phyloP scores from a whole-genome alignment of 2,888 invertebrate genomes.

The Epiblema foenella region DNA sequence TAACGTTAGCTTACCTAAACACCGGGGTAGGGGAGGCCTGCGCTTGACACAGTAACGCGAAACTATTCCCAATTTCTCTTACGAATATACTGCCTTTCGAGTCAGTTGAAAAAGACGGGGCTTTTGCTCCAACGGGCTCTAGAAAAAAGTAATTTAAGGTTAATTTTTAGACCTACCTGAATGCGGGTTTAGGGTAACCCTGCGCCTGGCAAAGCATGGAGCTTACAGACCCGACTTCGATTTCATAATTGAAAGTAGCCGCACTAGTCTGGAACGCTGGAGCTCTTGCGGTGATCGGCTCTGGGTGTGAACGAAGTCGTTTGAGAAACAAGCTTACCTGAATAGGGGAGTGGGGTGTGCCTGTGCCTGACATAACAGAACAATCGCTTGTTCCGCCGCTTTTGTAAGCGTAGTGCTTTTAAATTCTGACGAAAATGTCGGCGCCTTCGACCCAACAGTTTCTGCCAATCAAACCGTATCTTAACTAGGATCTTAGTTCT shows the following conservation, averaged over 20 bases:
- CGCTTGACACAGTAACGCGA: conserved; percentile 86
- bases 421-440: conserved; percentile 82
- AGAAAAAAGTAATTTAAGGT: conserved; percentile 57
- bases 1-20: conserved; percentile 83
- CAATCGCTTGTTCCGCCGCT: conserved; percentile 80
- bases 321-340: conserved; percentile 83
- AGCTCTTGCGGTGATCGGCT: conserved; percentile 80
- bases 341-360: conserved; percentile 87
- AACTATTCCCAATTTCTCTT: conserved; percentile 82
- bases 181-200: conserved; percentile 87
- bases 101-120: conserved; percentile 86
- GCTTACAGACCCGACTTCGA: conserved; percentile 68
- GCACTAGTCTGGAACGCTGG: conserved; percentile 82
- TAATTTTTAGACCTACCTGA: conserved; percentile 83
- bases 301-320: conserved; percentile 65
- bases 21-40: conserved; percentile 87
- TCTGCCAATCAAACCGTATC: conserved; percentile 69
- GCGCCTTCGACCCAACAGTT: conserved; percentile 86
- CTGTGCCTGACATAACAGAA: conserved; percentile 88
- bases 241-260: conserved; percentile 79
- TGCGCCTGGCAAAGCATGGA: conserved; percentile 85
- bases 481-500: conserved; percentile 44
- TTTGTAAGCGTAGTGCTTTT: conserved; percentile 86
- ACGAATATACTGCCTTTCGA: conserved; percentile 87
- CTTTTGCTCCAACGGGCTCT: conserved; percentile 87